These are phyloP conservation scores for Lissocephala sabroskyi DNA, from an alignment of 2,888 invertebrate genomes.

Conservation along the genomic window DNA sequence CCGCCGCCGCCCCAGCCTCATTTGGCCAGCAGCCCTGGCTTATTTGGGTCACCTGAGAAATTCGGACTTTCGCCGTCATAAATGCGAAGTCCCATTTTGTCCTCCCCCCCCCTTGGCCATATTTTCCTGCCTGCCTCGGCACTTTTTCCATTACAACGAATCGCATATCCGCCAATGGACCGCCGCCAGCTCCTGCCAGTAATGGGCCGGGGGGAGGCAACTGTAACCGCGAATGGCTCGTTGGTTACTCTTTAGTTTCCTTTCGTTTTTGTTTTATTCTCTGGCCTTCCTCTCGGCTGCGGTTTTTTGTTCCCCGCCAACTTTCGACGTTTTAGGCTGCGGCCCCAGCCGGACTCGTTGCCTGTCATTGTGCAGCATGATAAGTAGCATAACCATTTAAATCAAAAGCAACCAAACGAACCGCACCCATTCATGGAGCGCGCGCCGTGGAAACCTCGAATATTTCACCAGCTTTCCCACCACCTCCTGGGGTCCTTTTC, in stretches of 20 bases:
- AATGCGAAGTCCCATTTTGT: neutral
- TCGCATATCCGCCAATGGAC: neutral
- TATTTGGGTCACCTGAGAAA: constrained; percentile 39
- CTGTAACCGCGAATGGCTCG: constrained; percentile 15
- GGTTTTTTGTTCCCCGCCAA: too few relatives aligned
- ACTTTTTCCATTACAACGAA: constrained; percentile 6
- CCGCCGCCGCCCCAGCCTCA: too few relatives aligned
- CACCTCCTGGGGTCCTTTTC: too few relatives aligned
- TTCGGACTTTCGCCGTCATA: neutral
- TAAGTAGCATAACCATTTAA: constrained; percentile 61
- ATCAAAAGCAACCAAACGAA: constrained; percentile 38
- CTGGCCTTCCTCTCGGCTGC: too few relatives aligned
- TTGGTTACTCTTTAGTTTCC: neutral
- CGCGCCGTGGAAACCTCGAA: neutral
- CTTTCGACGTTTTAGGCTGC: too few relatives aligned
- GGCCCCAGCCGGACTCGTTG: too few relatives aligned
- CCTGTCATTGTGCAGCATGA: constrained; percentile 40
- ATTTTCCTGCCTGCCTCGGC: neutral
- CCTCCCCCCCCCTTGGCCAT: too few relatives aligned
- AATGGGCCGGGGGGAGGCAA: constrained; percentile 6
- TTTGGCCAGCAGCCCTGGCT: constrained; percentile 39
- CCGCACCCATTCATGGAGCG: constrained; percentile 6
- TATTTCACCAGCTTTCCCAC: too few relatives aligned
- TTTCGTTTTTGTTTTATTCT: neutral
- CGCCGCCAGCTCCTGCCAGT: too few relatives aligned